These are phyloP conservation scores for Apeltes quadracus DNA, from an alignment of 2,113 vertebrate species.

Conservation along the genomic window DNA sequence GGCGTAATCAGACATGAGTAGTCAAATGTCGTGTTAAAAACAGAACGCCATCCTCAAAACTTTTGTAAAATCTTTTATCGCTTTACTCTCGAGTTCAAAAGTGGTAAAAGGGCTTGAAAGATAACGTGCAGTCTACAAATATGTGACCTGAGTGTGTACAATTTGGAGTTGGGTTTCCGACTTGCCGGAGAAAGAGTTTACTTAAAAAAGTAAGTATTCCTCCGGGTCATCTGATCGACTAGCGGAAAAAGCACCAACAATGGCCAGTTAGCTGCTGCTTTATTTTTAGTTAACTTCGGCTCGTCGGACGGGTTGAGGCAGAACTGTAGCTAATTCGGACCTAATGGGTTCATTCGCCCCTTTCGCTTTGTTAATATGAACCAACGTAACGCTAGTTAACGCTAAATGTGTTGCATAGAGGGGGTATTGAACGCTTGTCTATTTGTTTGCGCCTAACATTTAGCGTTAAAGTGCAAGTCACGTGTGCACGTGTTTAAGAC, in stretches of 20 bases:
- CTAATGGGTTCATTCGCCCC: not conserved
- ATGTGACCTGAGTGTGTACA: constrained; percentile 41
- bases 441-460: not conserved
- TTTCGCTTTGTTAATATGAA: not conserved
- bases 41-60: constrained; percentile 27
- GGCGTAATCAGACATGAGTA: constrained; percentile 71
- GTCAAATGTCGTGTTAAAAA: constrained; percentile 53
- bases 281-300: not conserved
- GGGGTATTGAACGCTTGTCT: not conserved
- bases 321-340: not conserved
- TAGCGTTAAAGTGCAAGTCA: not conserved
- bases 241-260: constrained; percentile 71
- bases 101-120: rapidly evolving
- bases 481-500: not conserved
- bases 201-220: constrained; percentile 70
- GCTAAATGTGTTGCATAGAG: not conserved
- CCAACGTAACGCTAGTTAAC: not conserved
- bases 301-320: not conserved
- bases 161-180: constrained; percentile 17
- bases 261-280: constrained; percentile 18
- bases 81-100: not conserved
- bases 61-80: constrained; percentile 38
- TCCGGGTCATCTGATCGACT: constrained; percentile 62
- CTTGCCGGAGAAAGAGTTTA: constrained; percentile 31
- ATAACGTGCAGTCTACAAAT: rapidly evolving